Conservation (phyloP, 2,888 invertebrate species). For the Caradrina clavipalpis region DNA sequence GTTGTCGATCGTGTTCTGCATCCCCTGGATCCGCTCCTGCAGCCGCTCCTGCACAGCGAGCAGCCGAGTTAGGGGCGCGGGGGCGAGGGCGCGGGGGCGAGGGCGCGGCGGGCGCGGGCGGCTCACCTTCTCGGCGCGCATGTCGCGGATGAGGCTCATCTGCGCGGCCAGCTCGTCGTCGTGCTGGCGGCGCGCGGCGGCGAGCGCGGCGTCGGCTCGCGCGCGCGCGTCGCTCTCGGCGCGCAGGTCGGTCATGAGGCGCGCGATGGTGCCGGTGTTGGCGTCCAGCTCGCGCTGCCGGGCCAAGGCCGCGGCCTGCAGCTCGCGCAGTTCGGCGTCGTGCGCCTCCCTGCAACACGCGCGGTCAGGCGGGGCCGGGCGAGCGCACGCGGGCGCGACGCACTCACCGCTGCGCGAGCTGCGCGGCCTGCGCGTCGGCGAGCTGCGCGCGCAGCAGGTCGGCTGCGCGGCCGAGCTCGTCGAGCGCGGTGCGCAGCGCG, state of each 20-base stretch:
- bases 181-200: constrained; percentile 29
- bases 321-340: constrained; percentile 18
- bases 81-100: no score
- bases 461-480: constrained; percentile 4
- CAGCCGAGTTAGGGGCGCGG: no score
- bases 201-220: constrained; percentile 40
- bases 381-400: no score
- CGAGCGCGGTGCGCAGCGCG: constrained; percentile 18
- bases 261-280: constrained; percentile 46
- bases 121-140: constrained; percentile 73
- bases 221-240: constrained; percentile 47
- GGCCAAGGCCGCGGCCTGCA: constrained; percentile 22
- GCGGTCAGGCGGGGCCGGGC: not conserved
- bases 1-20: constrained; percentile 81
- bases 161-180: constrained; percentile 72
- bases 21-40: constrained; percentile 73
- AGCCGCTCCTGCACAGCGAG: constrained; percentile 67
- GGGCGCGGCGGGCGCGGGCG: no score
- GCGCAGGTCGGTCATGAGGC: constrained; percentile 55
- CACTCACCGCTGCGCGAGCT: not conserved
- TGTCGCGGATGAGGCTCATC: constrained; percentile 74
- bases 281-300: constrained; percentile 49
- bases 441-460: constrained; percentile 9
- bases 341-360: constrained; percentile 58
- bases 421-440: not conserved